A percentile compares a stretch with the other conserved stretches of the same genome.
Evolutionary conservation across 1,140 invertebrate genomes (phyloP).

Genomic region (Lordiphosa mommai): DNA sequence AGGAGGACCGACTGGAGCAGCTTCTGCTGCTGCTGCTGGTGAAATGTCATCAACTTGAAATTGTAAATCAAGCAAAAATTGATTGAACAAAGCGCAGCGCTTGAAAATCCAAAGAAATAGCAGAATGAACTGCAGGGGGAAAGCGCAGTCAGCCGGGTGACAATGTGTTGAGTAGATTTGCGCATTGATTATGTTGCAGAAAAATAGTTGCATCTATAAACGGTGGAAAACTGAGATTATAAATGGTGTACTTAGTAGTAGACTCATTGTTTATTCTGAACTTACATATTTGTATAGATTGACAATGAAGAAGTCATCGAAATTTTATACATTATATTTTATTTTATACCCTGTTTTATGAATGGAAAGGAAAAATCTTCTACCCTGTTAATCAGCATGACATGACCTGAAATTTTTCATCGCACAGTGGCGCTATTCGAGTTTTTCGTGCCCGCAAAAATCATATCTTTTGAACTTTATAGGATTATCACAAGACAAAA

Average conservation of each 20-base stretch:
- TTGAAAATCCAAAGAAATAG: slow-evolving; percentile 26
- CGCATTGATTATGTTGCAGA: slow-evolving; percentile 38
- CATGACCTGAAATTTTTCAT: no score
- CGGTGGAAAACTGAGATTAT: slow-evolving; percentile 6
- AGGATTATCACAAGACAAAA: no score
- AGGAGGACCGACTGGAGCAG: slow-evolving; percentile 4
- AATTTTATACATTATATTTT: no score
- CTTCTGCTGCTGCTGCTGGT: slow-evolving; percentile 32
- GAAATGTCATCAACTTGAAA: slow-evolving; percentile 68
- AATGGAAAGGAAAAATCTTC: slow-evolving; percentile 9
- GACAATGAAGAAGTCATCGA: no score
- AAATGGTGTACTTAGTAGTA: background rate
- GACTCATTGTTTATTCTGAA: no score
- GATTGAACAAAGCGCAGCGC: slow-evolving; percentile 60
- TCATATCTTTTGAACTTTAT: no score
- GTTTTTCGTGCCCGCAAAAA: no score
- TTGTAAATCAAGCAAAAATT: slow-evolving; percentile 70
- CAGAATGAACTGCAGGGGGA: slow-evolving; percentile 27
- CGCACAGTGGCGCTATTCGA: no score
- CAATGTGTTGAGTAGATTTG: slow-evolving; percentile 51
- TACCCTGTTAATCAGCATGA: background rate
- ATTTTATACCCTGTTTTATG: background rate
- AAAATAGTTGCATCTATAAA: slow-evolving; percentile 1
- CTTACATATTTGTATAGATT: no score
- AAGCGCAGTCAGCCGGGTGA: slow-evolving; percentile 4